Evolutionary conservation across 2,113 vertebrate genomes (phyloP).

Genomic region (Macrotus californicus): DNA sequence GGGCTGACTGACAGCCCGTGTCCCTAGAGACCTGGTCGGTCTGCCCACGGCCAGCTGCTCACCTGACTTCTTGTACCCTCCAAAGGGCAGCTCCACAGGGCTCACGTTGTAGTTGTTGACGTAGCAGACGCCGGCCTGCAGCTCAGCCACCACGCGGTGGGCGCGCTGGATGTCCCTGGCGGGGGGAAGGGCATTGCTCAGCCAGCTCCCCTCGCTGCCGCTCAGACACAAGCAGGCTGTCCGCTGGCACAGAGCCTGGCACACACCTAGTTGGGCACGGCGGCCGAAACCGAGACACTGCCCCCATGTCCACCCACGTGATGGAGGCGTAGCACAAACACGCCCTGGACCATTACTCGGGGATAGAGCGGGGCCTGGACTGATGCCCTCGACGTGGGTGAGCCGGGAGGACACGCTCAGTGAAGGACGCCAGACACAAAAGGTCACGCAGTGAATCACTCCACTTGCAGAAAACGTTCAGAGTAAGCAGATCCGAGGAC

Average conservation of each 20-base stretch:
- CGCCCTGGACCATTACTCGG: not conserved
- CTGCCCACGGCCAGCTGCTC: not conserved
- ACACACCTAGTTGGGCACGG: rapidly evolving
- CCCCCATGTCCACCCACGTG: not conserved
- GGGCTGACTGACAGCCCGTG: not conserved
- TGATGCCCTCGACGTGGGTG: too few species aligned
- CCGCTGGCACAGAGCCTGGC: not conserved
- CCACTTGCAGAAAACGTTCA: rapidly evolving
- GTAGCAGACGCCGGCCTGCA: conserved; percentile 94
- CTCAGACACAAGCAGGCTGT: not conserved
- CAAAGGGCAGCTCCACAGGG: conserved; percentile 92
- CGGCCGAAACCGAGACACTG: not conserved
- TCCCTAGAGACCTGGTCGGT: not conserved
- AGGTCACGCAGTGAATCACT: too few species aligned
- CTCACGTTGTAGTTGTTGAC: conserved; percentile 96
- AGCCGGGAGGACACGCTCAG: too few species aligned
- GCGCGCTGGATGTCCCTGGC: conserved; percentile 92
- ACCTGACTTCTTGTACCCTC: conserved; percentile 98
- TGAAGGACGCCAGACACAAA: too few species aligned
- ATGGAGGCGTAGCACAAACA: not conserved
- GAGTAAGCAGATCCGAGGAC: too few species aligned
- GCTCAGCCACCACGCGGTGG: conserved; percentile 88
- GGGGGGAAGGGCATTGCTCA: not conserved
- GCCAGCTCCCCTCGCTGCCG: not conserved
- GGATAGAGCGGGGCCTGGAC: not conserved